These are phyloP conservation scores for Aselliscus stoliczkanus DNA, from an alignment of 2,797 vertebrate genomes.

Conservation along the genomic window DNA sequence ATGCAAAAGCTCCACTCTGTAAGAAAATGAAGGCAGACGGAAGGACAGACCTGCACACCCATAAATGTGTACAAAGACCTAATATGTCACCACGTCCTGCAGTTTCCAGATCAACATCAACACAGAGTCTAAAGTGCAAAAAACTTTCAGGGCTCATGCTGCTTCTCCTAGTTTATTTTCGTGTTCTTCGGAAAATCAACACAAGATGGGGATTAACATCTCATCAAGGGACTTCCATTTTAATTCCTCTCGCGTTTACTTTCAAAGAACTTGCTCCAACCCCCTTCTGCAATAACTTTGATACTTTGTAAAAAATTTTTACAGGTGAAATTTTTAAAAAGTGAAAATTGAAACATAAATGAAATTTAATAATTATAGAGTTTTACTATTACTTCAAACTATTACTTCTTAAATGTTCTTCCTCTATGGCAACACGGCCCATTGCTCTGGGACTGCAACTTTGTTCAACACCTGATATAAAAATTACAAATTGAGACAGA, in stretches of 20 bases:
- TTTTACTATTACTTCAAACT: neutral
- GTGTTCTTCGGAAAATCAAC: neutral
- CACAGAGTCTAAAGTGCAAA: neutral
- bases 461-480: neutral
- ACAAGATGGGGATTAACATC: neutral
- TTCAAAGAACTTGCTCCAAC: neutral
- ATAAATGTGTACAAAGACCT: neutral
- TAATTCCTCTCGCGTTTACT: neutral
- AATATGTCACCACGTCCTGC: neutral
- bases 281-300: neutral
- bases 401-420: neutral
- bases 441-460: neutral
- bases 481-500: neutral
- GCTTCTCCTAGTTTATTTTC: neutral
- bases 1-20: neutral
- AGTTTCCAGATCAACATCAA: neutral
- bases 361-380: neutral
- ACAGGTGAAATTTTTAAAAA: neutral
- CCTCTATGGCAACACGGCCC: neutral
- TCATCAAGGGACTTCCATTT: fast-evolving
- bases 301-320: neutral
- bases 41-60: neutral
- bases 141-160: neutral
- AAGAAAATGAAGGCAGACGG: neutral
- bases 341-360: neutral